Evolutionary conservation across 37 sponge, comb jelly and placozoan genomes (phyloP), one percentile per base, ranked within the genome.

Genomic region (Cliona cf. orientalis): DNA sequence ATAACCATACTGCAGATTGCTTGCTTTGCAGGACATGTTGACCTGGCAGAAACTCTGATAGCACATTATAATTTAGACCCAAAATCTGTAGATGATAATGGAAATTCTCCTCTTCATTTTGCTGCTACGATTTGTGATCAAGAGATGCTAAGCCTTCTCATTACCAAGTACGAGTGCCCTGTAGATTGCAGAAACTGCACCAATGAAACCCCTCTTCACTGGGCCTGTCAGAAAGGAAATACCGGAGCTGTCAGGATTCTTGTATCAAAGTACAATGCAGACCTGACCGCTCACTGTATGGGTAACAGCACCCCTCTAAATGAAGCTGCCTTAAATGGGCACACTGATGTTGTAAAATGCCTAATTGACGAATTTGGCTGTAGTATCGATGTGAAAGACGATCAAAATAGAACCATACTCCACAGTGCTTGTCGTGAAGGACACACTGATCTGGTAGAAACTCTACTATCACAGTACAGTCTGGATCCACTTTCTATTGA

Each of bases 1-100:
- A 45, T 42, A 38, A 73, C 83, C 14, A 49, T 67, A 23, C 72
- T 82, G 11, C 83, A 82, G 53, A 33, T 57, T 29, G 78, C 78
- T 3, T 71, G 78, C 44, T 32, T 36, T 32, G 14, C 22, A 55
- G 69, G 71, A 17, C 42, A 59, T 49, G 9, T 77, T 21, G 58
- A 42, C 1, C 42, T 73, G 22, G 49, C 64, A 38, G 31, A 74
- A 2, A 46, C 49, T 26, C 67, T 66, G 3, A 42, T 60, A 12
- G 37, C 37, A 23, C 59, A 64, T 35, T 49, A 65, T 28, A n/a
- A 63, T 7, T 46, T 28, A 31, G 33, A 59, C 56, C 75, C 66
- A 31, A 19, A 1, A 33, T 66, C 55, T 46, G n/a, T 5, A 5
- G 60, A 58, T 41, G 45, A 69, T 29, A 26, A 26, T 42, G 75